Base-by-base conservation (phyloP, 2,113 vertebrate genomes). In the Ancistrus triradiatus region DNA sequence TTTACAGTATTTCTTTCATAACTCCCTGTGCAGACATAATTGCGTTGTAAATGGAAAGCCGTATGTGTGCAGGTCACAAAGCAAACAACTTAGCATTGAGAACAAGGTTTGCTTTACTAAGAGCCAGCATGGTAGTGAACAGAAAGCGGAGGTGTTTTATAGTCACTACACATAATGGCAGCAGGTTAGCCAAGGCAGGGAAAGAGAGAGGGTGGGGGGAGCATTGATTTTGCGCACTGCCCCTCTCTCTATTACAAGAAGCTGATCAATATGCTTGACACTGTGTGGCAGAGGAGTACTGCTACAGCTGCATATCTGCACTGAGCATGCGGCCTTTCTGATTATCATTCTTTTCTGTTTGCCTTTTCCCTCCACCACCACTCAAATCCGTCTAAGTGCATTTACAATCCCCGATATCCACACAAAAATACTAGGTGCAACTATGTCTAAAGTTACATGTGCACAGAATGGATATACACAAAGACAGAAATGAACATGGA, bases 201-300 rank as follows among this genome's bases (percentile, higher is more conserved):
- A 72, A 75, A 78, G 70, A 74, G 77, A 80, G 46, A 33, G 14
- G 19, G 76, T 75, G 8, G 60, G 44, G 47, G 52, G 40, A 21
- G 24, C 14, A 88, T 88, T 87, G 88, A 89, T 89, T 88, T 86
- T 83, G 81, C 81, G 80, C 78, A 83, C 85, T 84, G 77, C 78
- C 66, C 35, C 83, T 86, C 83, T 86, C 84, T 87, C 82, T 84
- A 84, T 85, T 85, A 81, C 81, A 81, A 74, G 78, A 74, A 79
- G 58, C 62, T 75, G 86, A 85, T 90, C 87, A 81, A 88, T 90
- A 86, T 71, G 64, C 64, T 75, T 76, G 76, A 75, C 50, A 49
- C 72, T 64, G 57, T 46, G 71, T 44, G 66, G 66, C 63, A 48
- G 25, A 59, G 57, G 53, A 76, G 67, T 72, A 72, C 61, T 65